Base-by-base conservation (phyloP, 2,797 vertebrate species). In the Thripadectes ignobilis region DNA sequence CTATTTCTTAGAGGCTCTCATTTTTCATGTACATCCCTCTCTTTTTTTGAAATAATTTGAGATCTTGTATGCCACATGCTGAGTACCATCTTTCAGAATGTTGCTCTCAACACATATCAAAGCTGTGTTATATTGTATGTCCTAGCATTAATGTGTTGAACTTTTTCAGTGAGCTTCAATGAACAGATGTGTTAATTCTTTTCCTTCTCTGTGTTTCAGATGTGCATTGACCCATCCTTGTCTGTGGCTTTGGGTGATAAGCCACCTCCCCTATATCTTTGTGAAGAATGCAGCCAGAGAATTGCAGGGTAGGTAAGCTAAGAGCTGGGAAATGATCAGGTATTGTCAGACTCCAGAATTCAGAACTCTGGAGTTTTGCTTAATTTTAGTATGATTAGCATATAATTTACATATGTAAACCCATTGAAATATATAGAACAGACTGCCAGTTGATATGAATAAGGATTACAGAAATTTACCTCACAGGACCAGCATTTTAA, bases 241-340 rank as follows among this genome's bases (percentile, higher is more conserved):
- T 99, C 99, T 29, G 99, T 99, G 94, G 99, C 99, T 93, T 97
- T 99, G 97, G 99, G 99, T 97, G 99, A 99, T 98, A 99, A 99
- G 69, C 99, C 99, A 38, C 99, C 99, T 81, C 99, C 99, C 27
- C 96, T 99, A 38, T 99, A 99, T 92, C 99, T 99, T 93, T 99
- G 99, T 93, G 99, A 99, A 97, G 99, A 99, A 97, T 99, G 99
- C 98, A 99, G 99, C 97, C 99, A 99, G 97, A 99, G 99, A 97
- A 99, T 99, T 95, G 98, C 99, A 78, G 99, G 99, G 99, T 99
- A 98, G 63, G 99, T 97, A 94, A 88, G 45, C n/a, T 26, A 77
- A 74, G 41, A 82, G 36, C 32, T 66, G 34, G 41, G 57, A 78
- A 78, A 62, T 49, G 1, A 27, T 22, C 18, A 29, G 8, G 17